These are phyloP conservation scores for Bathynomus jamesi DNA, from an alignment of 1,140 invertebrate species.

Conservation along the genomic window DNA sequence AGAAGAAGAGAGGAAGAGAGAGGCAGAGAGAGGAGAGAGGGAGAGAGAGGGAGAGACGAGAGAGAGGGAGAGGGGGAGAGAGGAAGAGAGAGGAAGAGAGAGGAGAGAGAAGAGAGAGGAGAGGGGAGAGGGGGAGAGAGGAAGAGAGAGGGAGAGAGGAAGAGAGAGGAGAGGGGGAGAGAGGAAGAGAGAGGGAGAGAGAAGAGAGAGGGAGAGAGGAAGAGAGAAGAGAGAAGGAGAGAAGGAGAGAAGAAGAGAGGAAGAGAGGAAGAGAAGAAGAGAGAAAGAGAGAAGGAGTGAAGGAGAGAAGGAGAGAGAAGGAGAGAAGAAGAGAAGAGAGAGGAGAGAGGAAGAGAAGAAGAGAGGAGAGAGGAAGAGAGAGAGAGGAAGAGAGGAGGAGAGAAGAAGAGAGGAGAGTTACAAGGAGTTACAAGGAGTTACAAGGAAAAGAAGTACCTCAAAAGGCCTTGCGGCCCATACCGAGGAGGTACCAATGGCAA, in stretches of 20 bases:
- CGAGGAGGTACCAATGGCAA: no score
- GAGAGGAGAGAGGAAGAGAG: no score
- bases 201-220: background rate
- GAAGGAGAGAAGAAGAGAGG: background rate
- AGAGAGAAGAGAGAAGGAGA: background rate
- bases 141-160: background rate
- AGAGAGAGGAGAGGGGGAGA: background rate
- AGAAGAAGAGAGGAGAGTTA: background rate
- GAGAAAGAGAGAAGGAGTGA: background rate
- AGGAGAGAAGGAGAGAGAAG: background rate
- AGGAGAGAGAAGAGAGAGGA: background rate
- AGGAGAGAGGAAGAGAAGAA: no score
- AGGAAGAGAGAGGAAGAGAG: background rate
- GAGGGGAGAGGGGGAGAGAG: background rate
- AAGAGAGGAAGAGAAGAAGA: background rate
- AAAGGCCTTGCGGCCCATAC: no score
- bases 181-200: background rate
- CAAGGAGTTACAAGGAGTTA: no score
- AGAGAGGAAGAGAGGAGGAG: background rate
- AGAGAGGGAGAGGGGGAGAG: background rate
- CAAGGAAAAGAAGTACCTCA: no score
- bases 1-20: background rate
- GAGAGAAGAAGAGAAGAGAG: no score
- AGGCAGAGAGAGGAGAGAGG: background rate
- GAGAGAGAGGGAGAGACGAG: background rate